These are phyloP conservation scores for Meghimatium bilineatum DNA, from an alignment of 2,888 invertebrate genomes.

Conservation along the genomic window DNA sequence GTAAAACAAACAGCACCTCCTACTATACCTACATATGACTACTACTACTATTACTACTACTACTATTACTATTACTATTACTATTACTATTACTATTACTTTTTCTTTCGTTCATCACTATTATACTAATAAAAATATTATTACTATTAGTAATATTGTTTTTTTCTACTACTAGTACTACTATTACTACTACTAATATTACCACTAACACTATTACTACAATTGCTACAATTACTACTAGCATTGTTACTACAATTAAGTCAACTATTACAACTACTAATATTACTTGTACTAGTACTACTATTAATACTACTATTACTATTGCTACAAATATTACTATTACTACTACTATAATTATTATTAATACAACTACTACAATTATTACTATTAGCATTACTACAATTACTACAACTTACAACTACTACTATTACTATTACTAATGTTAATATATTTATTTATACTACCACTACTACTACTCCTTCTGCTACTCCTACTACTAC, in stretches of 20 bases:
- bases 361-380: constrained; percentile 18
- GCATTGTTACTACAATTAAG: constrained; percentile 14
- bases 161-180: constrained; percentile 12
- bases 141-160: constrained; percentile 20
- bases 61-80: constrained; percentile 9
- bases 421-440: too few relatives aligned
- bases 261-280: constrained; percentile 3
- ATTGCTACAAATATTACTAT: neutral
- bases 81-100: too few relatives aligned
- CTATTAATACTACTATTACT: neutral
- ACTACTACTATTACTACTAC: constrained; percentile 41
- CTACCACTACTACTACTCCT: constrained; percentile 22
- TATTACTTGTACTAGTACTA: neutral
- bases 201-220: constrained; percentile 15
- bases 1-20: too few relatives aligned
- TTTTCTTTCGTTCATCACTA: too few relatives aligned
- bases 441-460: too few relatives aligned
- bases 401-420: constrained; percentile 7
- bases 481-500: too few relatives aligned
- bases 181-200: constrained; percentile 28
- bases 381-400: neutral
- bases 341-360: constrained; percentile 2
- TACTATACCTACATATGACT: too few relatives aligned
- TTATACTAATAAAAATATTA: too few relatives aligned
- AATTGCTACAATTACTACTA: constrained; percentile 31